A percentile compares a stretch with the other conserved stretches of the same genome.
These are phyloP conservation scores for Cheilosia variabilis DNA, from an alignment of 2,888 invertebrate species.

Conservation along the genomic window DNA sequence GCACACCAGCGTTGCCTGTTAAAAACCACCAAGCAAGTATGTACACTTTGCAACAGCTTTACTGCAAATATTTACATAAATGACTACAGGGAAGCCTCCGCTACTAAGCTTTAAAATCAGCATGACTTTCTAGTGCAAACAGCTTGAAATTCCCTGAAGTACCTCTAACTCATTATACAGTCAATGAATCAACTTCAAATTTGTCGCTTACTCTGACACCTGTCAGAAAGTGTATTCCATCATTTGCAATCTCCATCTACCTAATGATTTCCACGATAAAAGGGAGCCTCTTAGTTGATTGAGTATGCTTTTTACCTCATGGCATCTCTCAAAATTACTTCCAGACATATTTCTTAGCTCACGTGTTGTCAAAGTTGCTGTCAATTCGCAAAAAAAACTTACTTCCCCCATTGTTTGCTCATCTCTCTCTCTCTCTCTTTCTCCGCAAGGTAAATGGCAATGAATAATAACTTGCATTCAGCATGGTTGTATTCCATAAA, in stretches of 20 bases:
- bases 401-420: conserved; percentile 27
- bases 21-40: background rate
- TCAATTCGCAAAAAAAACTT: conserved; percentile 12
- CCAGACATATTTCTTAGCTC: conserved; percentile 3
- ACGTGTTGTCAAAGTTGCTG: conserved; percentile 21
- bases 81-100: background rate
- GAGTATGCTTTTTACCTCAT: background rate
- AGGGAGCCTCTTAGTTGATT: conserved; percentile 15
- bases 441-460: background rate
- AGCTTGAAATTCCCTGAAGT: conserved; percentile 26
- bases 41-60: background rate
- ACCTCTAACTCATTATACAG: conserved; percentile 29
- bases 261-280: background rate
- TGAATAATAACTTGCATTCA: conserved; percentile 21
- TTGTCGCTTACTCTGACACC: conserved; percentile 13
- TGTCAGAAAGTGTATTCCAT: conserved; percentile 13
- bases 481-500: conserved; percentile 19
- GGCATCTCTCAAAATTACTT: conserved; percentile 14
- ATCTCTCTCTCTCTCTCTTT: background rate
- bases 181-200: conserved; percentile 41
- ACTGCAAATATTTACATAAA: background rate
- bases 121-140: conserved; percentile 24
- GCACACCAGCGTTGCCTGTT: background rate
- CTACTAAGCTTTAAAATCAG: conserved; percentile 4
- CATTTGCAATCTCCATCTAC: background rate